Evolutionary conservation across 2,113 vertebrate genomes (phyloP).

Genomic region (Melospiza georgiana): DNA sequence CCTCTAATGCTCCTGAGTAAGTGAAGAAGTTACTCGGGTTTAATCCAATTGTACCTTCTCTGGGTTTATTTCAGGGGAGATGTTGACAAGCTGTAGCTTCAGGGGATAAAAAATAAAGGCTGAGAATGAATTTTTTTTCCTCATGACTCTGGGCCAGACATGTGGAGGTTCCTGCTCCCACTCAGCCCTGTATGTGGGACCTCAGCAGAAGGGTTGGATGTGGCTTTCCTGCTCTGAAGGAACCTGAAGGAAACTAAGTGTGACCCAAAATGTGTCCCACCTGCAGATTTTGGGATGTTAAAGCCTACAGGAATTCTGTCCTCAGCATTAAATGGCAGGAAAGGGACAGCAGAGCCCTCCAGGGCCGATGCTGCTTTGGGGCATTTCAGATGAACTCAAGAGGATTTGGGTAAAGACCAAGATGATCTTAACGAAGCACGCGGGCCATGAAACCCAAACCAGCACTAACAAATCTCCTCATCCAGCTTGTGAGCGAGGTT

Average conservation of each 20-base stretch:
- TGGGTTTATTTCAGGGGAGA: neutral
- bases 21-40: neutral
- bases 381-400: neutral
- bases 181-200: neutral
- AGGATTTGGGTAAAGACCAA: neutral
- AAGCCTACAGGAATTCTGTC: neutral
- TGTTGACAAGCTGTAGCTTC: neutral
- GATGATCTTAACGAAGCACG: accelerated
- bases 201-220: neutral
- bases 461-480: neutral
- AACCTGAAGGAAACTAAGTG: neutral
- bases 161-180: neutral
- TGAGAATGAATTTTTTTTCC: neutral
- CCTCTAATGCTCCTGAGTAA: neutral
- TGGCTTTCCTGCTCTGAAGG: neutral
- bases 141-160: neutral
- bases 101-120: neutral
- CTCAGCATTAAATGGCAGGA: neutral
- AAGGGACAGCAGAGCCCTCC: neutral
- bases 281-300: neutral
- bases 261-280: neutral
- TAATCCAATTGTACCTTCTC: neutral
- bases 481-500: accelerated
- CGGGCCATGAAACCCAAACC: neutral
- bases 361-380: neutral